A percentile compares a stretch with the other conserved stretches of the same genome.
Conservation (phyloP, 2,113 vertebrate species). For the Trichomycterus rosablanca region DNA sequence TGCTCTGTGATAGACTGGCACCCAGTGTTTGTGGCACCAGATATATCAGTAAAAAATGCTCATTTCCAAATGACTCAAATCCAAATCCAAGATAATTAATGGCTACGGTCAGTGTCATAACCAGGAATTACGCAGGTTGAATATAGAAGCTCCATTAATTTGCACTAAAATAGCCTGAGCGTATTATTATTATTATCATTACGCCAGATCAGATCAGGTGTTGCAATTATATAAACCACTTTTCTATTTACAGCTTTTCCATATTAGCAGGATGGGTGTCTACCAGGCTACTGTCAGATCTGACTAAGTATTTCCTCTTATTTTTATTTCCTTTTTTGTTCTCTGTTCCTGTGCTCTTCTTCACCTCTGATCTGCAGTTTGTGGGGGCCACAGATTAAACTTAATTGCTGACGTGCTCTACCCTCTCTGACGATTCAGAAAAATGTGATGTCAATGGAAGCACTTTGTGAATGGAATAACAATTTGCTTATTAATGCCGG, state of each 20-base stretch:
- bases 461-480: constrained; percentile 29
- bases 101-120: too few species aligned
- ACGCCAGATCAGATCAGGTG: constrained; percentile 6
- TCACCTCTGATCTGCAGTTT: constrained; percentile 2
- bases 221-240: constrained; percentile 8
- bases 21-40: too few species aligned
- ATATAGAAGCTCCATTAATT: constrained; percentile 5
- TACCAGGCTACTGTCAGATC: too few species aligned
- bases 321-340: too few species aligned
- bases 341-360: not conserved
- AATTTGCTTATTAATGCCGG: constrained; percentile 24
- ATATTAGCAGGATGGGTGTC: not conserved
- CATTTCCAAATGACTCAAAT: too few species aligned
- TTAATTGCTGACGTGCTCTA: constrained; percentile 35
- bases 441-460: not conserved
- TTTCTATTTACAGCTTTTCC: constrained; percentile 2
- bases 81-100: too few species aligned
- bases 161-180: constrained; percentile 1
- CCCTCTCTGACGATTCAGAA: constrained; percentile 8
- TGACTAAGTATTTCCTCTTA: too few species aligned
- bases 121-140: not conserved
- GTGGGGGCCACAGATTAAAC: constrained; percentile 27
- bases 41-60: too few species aligned
- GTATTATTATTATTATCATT: constrained; percentile 4
- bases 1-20: too few species aligned